phyloP scores from a whole-genome alignment of 2,888 invertebrate species.

The Muschampia plurimacula region DNA sequence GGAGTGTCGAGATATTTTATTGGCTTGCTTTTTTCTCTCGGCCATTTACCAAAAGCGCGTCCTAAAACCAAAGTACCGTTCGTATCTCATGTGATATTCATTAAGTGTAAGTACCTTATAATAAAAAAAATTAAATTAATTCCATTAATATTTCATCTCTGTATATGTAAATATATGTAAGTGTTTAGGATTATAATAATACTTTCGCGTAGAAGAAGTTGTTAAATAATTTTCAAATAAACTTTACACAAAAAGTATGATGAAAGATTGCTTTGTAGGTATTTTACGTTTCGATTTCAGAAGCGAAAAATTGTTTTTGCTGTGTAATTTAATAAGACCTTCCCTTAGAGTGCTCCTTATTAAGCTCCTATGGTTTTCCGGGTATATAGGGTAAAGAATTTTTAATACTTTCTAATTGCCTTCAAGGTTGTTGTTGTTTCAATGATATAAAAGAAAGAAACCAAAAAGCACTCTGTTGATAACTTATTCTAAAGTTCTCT shows the following conservation, averaged over 20 bases:
- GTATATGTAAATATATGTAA: too few species aligned
- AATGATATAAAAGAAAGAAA: background rate
- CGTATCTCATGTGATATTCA: too few species aligned
- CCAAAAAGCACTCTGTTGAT: background rate
- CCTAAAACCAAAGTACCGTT: too few species aligned
- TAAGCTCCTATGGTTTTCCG: constrained; percentile 7
- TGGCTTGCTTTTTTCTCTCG: too few species aligned
- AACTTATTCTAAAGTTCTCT: background rate
- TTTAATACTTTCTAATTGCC: constrained; percentile 10
- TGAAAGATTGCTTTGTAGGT: background rate
- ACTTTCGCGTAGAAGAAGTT: too few species aligned
- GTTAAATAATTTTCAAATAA: too few species aligned
- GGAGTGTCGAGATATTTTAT: too few species aligned
- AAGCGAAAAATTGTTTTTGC: background rate
- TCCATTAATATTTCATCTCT: too few species aligned
- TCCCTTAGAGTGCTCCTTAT: background rate
- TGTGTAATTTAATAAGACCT: constrained; percentile 3
- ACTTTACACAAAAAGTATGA: background rate
- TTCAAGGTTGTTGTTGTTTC: background rate
- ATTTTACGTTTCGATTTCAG: background rate
- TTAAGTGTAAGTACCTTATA: too few species aligned
- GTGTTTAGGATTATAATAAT: too few species aligned
- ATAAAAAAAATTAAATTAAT: too few species aligned
- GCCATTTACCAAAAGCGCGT: too few species aligned
- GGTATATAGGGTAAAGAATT: constrained; percentile 2